Base-by-base conservation (phyloP, 2,797 vertebrate species). In the Onychomys arenicola region DNA sequence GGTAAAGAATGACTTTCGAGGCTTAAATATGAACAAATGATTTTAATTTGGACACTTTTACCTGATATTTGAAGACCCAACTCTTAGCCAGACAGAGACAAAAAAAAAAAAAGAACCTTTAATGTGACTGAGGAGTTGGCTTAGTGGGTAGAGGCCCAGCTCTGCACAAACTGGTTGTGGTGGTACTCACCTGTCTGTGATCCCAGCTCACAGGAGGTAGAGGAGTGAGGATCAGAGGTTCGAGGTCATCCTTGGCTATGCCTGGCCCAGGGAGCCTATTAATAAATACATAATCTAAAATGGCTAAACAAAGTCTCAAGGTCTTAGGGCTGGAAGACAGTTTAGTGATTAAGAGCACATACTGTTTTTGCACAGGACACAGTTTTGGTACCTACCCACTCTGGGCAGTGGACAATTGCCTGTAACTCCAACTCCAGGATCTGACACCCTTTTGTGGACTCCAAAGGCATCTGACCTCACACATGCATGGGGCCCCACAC, bases 1-100 rank as follows among this genome's bases (percentile, higher is more conserved):
- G 84, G 77, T 94, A 88, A 94, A 93, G 84, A 95, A 89, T 93
- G 61, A 73, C 85, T 91, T 84, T 46, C 90, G 67, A 86, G 55
- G 61, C 71, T 97, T 94, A 81, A 67, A 75, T 95, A 89, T 97
- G 90, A 87, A 87, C 67, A 95, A 91, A 32, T 80, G 95, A 87
- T 89, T 97, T 97, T 96, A 94, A 93, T 93, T 96, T 97, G 88
- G 89, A 93, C 84, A 95, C 83, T 85, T 94, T 97, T 92, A 90
- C 46, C 52, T 93, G 46, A 77, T 92, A 85, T 86, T 43, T 63
- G 78, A 92, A 65, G 67, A 92, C 81, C n/a, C 73, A 93, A 82
- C 34, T 92, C 61, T 91, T 97, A 89, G 71, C 49, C 55, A 96
- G 92, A 75, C 9, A 96, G 92, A 75, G 7, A 75, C 34, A 95